Base-by-base conservation (phyloP, 2,888 invertebrate species). In the Sarcophaga rosellei region DNA sequence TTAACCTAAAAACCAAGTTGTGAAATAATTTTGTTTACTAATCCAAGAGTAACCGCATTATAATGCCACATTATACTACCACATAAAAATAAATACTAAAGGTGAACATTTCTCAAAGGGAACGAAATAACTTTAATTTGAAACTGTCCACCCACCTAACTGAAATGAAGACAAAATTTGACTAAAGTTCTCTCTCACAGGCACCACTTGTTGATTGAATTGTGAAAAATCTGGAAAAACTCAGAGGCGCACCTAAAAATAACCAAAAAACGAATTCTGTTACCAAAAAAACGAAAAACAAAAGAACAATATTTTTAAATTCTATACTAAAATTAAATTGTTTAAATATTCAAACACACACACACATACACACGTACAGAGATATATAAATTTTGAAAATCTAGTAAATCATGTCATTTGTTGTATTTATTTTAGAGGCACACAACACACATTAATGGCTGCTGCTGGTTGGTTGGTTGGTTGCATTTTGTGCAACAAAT, bases 151-250 rank as follows among this genome's bases (percentile, higher is more conserved):
- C 81, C 77, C 81, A 81, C 81, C 74, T 74, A 44, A 35, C 44
- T 57, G 25, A 57, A 35, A 44, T 57, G 25, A 57, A 59, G 20
- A 45, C 25, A 12, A 35, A 66, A 20, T 45, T 20, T 35, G 21
- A 69, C 68, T 69, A 17, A 65, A 17, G 25, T 23, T 47, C n/a
- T 20, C 73, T n/a, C 20, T 25, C 15, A 63, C 59, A 61, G 20
- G 23, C 70, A 79, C 75, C 78, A 81, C 85, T 81, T 85, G 85
- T 78, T 85, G 77, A 74, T 74, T 74, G 35, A 85, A 74, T 85
- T 85, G 81, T 81, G 77, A 77, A 81, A 25, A 77, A 69, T 47
- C 20, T 75, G 70, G 65, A 76, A 76, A 84, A 66, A 75, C 11
- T 21, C 15, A 78, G 44, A 62, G 81, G 70, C 85, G 73, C 85